These are phyloP conservation scores for Leptinotarsa undecemlineata DNA, from an alignment of 1,140 invertebrate genomes.

Conservation along the genomic window DNA sequence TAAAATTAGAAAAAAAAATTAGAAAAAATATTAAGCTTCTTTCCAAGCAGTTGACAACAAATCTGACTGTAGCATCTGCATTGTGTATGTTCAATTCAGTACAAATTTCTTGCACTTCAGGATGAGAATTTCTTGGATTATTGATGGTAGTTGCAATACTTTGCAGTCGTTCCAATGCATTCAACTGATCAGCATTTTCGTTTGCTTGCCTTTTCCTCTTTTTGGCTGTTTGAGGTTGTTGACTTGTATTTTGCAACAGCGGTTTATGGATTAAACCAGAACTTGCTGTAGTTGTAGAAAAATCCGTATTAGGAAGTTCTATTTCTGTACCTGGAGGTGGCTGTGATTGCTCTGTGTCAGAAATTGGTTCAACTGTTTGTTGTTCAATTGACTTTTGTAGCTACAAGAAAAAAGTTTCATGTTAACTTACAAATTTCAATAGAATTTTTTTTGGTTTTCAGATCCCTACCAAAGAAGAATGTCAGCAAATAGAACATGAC, in stretches of 20 bases:
- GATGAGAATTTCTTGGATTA: not conserved
- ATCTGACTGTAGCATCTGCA: constrained; percentile 26
- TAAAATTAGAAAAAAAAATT: no score
- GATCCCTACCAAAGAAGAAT: constrained; percentile 9
- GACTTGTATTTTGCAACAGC: not conserved
- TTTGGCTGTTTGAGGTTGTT: not conserved
- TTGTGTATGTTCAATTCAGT: not conserved
- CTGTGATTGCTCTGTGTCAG: not conserved
- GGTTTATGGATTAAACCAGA: not conserved
- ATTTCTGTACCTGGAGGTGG: not conserved
- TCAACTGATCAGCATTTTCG: not conserved
- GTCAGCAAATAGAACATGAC: not conserved
- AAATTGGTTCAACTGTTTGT: not conserved
- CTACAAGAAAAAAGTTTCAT: not conserved
- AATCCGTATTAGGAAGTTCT: not conserved
- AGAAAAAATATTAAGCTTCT: not conserved
- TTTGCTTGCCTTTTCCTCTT: not conserved
- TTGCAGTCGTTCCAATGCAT: not conserved
- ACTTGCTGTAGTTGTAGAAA: not conserved
- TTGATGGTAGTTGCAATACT: not conserved
- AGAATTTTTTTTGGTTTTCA: constrained; percentile 17
- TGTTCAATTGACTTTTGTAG: no score
- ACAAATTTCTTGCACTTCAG: not conserved
- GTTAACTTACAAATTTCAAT: not conserved
- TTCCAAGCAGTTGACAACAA: not conserved